Base-by-base conservation (phyloP, 2,888 invertebrate species). In the Noctua janthe region DNA sequence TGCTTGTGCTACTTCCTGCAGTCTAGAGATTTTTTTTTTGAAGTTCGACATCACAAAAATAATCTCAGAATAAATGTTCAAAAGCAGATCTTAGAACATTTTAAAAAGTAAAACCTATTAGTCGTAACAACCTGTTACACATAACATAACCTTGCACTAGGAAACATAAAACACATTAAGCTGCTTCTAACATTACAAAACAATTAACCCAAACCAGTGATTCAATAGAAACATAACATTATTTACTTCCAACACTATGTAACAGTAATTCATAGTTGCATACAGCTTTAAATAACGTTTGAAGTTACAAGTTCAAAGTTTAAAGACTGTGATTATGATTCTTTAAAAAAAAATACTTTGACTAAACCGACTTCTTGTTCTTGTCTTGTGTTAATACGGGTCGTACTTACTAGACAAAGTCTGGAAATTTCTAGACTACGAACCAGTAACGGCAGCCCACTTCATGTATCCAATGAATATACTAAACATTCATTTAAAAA, bases 271-370 rank as follows among this genome's bases (percentile, higher is more conserved):
- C 67, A 86, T n/a, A 66, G 75, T 75, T 49, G 17, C 51, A 59
- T 47, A 75, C 10, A 17, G 64, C 59, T 72, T 51, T n/a, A 74
- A 83, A 77, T 80, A 80, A 76, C 35, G 35, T 64, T 47, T 62
- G n/a, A 47, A 23, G 15, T 54, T 39, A 17, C 56, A 71, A 76
- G 29, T 39, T 82, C 29, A 76, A 56, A 5, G 11, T 35, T 56
- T 54, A 17, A 29, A 47, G n/a, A 47, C 69, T 29, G 8, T 47
- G 15, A n/a, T n/a, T 47, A 8, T 47, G n/a, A 47, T n/a, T 8
- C 23, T 11, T 13, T n/a, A 15, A n/a, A 5, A 47, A 5, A 67
- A 5, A 67, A 67, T 15, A 1, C 3, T n/a, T 43, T 69, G n/a
- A 15, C 7, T n/a, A 3, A 67, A 47, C 15, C 15, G 13, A 43